Evolutionary conservation across 2,797 vertebrate species (phyloP), one percentile per base, ranked within the genome.

Genomic region (Sebastes taczanowskii): DNA sequence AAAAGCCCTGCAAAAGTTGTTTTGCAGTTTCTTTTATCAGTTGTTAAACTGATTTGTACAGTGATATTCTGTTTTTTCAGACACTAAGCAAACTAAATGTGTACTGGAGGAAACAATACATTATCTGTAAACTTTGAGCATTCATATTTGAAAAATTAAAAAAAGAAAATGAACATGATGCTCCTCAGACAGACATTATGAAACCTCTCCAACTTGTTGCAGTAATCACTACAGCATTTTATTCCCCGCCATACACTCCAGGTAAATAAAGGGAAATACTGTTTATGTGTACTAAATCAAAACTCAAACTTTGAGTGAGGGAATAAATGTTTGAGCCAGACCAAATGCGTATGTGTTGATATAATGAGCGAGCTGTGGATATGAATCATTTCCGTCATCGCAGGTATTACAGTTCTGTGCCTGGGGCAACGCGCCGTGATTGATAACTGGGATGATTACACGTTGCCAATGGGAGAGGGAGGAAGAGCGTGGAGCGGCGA

Each of bases 401-500:
- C 89, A 92, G 87, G 91, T 93, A 89, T 85, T 88, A 85, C 82
- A 81, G 78, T 62, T 69, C 66, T 68, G 67, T 2, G 67, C 92
- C 78, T 56, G 2, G 11, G 91, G 92, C 89, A 72, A 71, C 2
- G 34, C 3, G 14, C 25, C 46, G 5, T 91, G 92, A 94, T 91
- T 91, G 92, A 93, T 91, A 88, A 89, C 86, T 73, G 62, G 3
- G 86, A 88, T 91, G 88, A 93, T 94, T 91, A 87, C 81, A 87
- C 77, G 78, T 90, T 69, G 86, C 93, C 90, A 85, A 60, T 78
- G 89, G 90, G 81, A 80, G 81, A 80, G 42, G 70, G 73, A 78
- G 74, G 80, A 89, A 81, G 76, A 76, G 84, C 77, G 20, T 23
- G 70, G 75, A 81, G 60, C 7, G 34, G 53, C 53, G 79, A 70